Conservation (phyloP, 2,797 vertebrate species). For the Galagoides demidoff region DNA sequence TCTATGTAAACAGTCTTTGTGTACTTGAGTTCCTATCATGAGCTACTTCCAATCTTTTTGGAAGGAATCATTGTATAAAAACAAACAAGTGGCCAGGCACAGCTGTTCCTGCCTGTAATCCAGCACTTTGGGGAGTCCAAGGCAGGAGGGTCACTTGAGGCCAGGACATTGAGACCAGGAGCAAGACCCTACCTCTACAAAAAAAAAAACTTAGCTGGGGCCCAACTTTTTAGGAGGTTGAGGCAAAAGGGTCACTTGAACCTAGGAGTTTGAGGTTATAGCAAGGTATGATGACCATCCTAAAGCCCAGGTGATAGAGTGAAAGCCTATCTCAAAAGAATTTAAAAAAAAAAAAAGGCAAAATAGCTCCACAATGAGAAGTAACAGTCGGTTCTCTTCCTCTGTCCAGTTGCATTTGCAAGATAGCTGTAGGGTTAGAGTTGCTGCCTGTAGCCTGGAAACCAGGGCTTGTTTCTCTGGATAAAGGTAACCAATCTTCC, state of each 20-base stretch:
- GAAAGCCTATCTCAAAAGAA: neutral
- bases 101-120: neutral
- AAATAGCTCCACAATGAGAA: accelerated
- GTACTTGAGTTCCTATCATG: neutral
- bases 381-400: neutral
- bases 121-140: neutral
- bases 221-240: too few species aligned
- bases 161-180: neutral
- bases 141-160: neutral
- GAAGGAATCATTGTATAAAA: neutral
- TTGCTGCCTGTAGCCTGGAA: neutral
- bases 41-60: neutral
- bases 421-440: too few species aligned
- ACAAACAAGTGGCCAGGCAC: neutral
- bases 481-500: too few species aligned
- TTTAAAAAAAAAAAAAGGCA: too few species aligned
- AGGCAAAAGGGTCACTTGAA: neutral
- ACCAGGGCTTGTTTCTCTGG: neutral
- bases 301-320: neutral
- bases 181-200: neutral
- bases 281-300: neutral
- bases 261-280: neutral
- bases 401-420: accelerated
- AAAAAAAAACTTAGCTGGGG: too few species aligned
- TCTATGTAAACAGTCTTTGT: neutral